These are phyloP conservation scores for Sebastes minor DNA, from an alignment of 2,797 vertebrate species.

Conservation along the genomic window DNA sequence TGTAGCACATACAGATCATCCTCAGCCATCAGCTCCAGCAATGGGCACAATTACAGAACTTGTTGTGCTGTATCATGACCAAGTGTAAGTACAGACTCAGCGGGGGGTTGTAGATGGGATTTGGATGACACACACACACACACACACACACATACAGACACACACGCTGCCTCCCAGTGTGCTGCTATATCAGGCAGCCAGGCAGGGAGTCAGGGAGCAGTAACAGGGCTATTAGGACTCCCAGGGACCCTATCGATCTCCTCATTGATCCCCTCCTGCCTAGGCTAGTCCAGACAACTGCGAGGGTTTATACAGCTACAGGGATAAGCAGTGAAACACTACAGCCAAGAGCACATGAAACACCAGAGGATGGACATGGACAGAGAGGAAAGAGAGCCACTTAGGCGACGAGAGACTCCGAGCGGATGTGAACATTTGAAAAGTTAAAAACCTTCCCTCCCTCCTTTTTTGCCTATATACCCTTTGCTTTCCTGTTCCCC, in stretches of 20 bases:
- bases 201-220: slow-evolving; percentile 76
- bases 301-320: slow-evolving; percentile 59
- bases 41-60: slow-evolving; percentile 46
- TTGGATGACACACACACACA: slow-evolving; percentile 19
- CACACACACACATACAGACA: slow-evolving; percentile 4
- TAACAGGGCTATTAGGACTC: slow-evolving; percentile 81
- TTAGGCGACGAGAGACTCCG: background rate
- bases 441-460: background rate
- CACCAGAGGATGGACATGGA: slow-evolving; percentile 15
- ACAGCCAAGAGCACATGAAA: slow-evolving; percentile 47
- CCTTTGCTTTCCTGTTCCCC: background rate
- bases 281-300: slow-evolving; percentile 66
- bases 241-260: slow-evolving; percentile 79
- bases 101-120: slow-evolving; percentile 45
- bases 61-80: slow-evolving; percentile 67
- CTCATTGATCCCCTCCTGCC: slow-evolving; percentile 78
- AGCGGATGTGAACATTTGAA: slow-evolving; percentile 9
- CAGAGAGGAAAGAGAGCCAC: slow-evolving; percentile 23
- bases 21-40: slow-evolving; percentile 36
- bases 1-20: slow-evolving; percentile 3
- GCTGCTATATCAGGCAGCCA: slow-evolving; percentile 69
- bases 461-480: background rate
- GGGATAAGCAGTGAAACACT: slow-evolving; percentile 56
- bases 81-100: slow-evolving; percentile 60
- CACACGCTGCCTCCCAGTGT: slow-evolving; percentile 13